phyloP scores from a whole-genome alignment of 2,888 invertebrate genomes.

The Drosophila glabriapex region DNA sequence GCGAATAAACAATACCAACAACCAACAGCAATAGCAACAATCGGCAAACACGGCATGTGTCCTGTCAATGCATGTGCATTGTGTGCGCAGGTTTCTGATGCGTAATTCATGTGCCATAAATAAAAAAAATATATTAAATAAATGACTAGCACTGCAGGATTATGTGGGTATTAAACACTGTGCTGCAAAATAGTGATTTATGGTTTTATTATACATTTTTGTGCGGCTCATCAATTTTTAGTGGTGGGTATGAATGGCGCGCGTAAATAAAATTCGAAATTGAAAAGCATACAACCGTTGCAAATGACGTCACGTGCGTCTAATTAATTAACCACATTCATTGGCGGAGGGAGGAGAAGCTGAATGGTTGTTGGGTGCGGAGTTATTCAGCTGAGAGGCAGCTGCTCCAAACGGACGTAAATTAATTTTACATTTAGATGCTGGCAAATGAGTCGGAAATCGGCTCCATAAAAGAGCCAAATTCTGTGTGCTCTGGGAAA shows the following conservation, averaged over 20 bases:
- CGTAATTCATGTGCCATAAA: constrained; percentile 40
- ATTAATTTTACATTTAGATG: constrained; percentile 55
- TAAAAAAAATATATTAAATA: constrained; percentile 14
- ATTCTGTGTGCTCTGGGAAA: background rate
- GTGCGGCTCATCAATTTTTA: constrained; percentile 42
- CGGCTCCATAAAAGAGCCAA: constrained; percentile 29
- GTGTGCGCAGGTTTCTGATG: constrained; percentile 18
- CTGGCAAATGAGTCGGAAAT: constrained; percentile 65
- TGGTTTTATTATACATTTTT: constrained; percentile 45
- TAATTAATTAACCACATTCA: constrained; percentile 62
- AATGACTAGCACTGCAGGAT: constrained; percentile 29
- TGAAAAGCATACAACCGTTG: constrained; percentile 43
- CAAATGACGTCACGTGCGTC: constrained; percentile 62
- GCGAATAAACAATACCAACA: constrained; percentile 23
- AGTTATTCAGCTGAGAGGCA: constrained; percentile 5
- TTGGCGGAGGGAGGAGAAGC: background rate
- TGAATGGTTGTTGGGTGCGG: background rate
- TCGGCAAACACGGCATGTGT: constrained; percentile 29
- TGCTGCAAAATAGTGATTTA: constrained; percentile 57
- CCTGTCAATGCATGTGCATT: constrained; percentile 30
- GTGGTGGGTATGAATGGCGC: constrained; percentile 1
- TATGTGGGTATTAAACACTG: constrained; percentile 62
- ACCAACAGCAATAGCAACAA: background rate
- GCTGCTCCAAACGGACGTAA: constrained; percentile 48
- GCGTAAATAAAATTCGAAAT: constrained; percentile 48